Percentiles rank a stretch among this genome's conserved stretches.
These are phyloP conservation scores for Dromaius novaehollandiae DNA, from an alignment of 2,113 vertebrate genomes.

Conservation along the genomic window DNA sequence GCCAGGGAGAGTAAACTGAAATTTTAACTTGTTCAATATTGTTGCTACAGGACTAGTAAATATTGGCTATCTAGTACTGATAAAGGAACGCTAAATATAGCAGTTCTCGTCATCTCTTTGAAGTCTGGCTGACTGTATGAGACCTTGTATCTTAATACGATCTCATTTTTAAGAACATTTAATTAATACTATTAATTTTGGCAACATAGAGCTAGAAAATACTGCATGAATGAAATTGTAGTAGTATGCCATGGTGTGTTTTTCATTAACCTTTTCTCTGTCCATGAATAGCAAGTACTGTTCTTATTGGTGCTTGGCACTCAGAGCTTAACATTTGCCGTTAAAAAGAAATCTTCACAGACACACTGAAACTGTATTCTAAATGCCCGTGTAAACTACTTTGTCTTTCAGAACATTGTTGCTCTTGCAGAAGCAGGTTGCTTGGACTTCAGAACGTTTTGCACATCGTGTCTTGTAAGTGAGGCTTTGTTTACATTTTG, in stretches of 20 bases:
- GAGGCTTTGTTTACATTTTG: neutral
- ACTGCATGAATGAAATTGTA: neutral
- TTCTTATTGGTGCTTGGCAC: accelerated
- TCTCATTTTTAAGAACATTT: neutral
- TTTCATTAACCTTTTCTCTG: neutral
- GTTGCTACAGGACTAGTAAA: neutral
- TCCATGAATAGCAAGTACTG: neutral
- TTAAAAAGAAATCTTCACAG: neutral
- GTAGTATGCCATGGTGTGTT: neutral
- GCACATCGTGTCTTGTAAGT: conserved; percentile 94
- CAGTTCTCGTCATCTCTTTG: neutral
- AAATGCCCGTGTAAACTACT: neutral
- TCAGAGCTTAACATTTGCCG: neutral
- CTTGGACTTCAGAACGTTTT: conserved; percentile 92
- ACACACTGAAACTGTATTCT: neutral
- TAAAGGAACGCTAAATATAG: neutral
- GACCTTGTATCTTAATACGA: neutral
- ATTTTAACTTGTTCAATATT: neutral
- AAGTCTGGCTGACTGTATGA: neutral
- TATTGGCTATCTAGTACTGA: accelerated
- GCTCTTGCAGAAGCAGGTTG: conserved; percentile 90
- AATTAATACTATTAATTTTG: neutral
- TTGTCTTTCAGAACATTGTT: conserved; percentile 85
- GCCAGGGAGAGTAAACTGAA: neutral
- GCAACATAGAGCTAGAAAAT: neutral